Evolutionary conservation across 1,140 invertebrate genomes (phyloP).

Genomic region (Drosophila aff.): DNA sequence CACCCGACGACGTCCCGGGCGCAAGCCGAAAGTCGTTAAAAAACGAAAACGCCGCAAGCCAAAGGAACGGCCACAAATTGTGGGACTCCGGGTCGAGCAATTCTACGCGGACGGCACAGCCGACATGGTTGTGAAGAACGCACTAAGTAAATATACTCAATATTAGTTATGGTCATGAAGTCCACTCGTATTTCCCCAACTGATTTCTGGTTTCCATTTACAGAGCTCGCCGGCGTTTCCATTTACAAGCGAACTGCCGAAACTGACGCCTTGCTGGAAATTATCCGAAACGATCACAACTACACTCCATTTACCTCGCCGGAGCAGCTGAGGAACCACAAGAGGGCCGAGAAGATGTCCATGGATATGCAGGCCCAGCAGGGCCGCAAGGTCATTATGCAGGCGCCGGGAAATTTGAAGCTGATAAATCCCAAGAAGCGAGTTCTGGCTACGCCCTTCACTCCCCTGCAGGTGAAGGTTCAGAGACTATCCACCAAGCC

Average conservation of each 20-base stretch:
- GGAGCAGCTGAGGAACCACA: constrained; percentile 84
- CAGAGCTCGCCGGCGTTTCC: constrained; percentile 77
- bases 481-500: constrained; percentile 27
- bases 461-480: constrained; percentile 34
- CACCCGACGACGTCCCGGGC: constrained; percentile 58
- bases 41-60: constrained; percentile 65
- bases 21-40: constrained; percentile 64
- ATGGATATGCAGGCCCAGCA: constrained; percentile 62
- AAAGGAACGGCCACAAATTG: constrained; percentile 77
- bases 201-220: constrained; percentile 53
- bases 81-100: constrained; percentile 76
- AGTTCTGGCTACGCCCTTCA: constrained; percentile 32
- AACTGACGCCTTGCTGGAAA: constrained; percentile 71
- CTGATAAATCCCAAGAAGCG: constrained; percentile 59
- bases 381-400: constrained; percentile 62
- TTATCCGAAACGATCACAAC: constrained; percentile 89
- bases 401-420: constrained; percentile 56
- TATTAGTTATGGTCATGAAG: background rate
- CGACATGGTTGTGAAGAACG: constrained; percentile 78
- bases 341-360: constrained; percentile 60
- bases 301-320: constrained; percentile 88
- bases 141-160: constrained; percentile 64
- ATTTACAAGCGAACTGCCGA: constrained; percentile 67
- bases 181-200: background rate
- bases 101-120: constrained; percentile 77